A percentile compares a stretch with the other conserved stretches of the same genome.
These are phyloP conservation scores for Mormyrops attenuatus DNA, from an alignment of 2,797 vertebrate species.

Conservation along the genomic window DNA sequence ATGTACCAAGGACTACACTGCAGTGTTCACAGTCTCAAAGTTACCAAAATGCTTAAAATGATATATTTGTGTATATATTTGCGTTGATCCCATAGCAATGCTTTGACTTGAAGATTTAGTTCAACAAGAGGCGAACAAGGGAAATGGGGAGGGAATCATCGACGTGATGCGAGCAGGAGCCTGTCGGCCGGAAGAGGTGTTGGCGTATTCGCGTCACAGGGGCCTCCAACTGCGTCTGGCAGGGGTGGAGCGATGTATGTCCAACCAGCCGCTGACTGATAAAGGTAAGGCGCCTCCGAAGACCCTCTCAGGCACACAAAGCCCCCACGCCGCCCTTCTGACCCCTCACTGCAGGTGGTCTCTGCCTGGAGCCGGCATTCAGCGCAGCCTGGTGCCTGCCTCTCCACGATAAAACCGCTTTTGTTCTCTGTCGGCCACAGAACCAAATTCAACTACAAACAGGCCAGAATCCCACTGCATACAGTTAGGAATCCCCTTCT, in stretches of 20 bases:
- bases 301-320: conserved; percentile 49
- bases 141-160: not conserved
- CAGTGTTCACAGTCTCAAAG: not conserved
- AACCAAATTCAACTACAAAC: not conserved
- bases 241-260: conserved; percentile 37
- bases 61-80: not conserved
- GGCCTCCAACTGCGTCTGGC: conserved; percentile 50
- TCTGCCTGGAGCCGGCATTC: conserved; percentile 33
- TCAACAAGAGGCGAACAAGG: not conserved
- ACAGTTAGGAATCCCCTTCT: not conserved
- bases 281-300: conserved; percentile 63
- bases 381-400: not conserved
- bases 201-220: not conserved
- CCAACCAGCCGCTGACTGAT: conserved; percentile 54
- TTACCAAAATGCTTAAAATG: not conserved
- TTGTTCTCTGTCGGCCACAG: not conserved
- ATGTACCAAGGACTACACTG: not conserved
- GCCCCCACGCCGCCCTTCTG: conserved; percentile 43
- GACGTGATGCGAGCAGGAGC: not conserved
- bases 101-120: not conserved
- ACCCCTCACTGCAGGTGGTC: conserved; percentile 60
- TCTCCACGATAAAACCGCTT: not conserved
- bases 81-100: not conserved
- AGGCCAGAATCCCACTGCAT: not conserved
- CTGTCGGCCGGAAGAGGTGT: not conserved